Percentiles rank a stretch among this genome's conserved stretches.
These are phyloP conservation scores for Anolis apletophallus DNA, from an alignment of 2,797 vertebrate species.

Conservation along the genomic window DNA sequence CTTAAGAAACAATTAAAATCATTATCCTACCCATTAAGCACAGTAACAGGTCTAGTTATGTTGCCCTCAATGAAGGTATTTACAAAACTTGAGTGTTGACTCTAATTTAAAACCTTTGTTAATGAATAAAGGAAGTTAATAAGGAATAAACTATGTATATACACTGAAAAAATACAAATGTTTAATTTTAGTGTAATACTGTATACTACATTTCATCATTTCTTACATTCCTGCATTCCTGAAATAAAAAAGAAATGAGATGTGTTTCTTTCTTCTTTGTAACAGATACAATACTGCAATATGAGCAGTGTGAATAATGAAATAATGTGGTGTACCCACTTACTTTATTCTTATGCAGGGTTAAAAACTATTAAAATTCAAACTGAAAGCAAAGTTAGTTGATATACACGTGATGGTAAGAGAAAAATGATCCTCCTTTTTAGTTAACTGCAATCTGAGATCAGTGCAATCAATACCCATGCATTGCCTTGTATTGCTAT, in stretches of 20 bases:
- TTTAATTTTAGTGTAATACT: no score
- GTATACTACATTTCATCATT: not conserved
- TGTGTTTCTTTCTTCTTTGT: no score
- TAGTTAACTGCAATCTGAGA: constrained; percentile 27
- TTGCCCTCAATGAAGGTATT: no score
- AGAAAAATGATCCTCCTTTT: not conserved
- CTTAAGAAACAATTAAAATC: no score
- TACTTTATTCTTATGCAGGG: not conserved
- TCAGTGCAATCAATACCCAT: not conserved
- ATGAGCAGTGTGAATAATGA: no score
- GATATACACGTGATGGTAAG: not conserved
- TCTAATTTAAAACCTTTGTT: no score
- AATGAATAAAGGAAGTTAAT: not conserved
- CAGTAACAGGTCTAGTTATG: no score
- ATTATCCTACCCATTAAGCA: no score
- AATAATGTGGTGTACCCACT: not conserved
- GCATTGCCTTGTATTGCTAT: not conserved
- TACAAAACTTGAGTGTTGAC: no score
- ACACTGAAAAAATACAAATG: not conserved
- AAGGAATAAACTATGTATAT: not conserved
- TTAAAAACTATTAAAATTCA: constrained; percentile 1
- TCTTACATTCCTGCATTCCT: not conserved
- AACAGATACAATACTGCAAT: not conserved
- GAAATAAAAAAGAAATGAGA: not conserved
- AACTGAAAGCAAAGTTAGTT: not conserved